Evolutionary conservation across 1,140 invertebrate species (phyloP).

Genomic region (Papilio helenus): DNA sequence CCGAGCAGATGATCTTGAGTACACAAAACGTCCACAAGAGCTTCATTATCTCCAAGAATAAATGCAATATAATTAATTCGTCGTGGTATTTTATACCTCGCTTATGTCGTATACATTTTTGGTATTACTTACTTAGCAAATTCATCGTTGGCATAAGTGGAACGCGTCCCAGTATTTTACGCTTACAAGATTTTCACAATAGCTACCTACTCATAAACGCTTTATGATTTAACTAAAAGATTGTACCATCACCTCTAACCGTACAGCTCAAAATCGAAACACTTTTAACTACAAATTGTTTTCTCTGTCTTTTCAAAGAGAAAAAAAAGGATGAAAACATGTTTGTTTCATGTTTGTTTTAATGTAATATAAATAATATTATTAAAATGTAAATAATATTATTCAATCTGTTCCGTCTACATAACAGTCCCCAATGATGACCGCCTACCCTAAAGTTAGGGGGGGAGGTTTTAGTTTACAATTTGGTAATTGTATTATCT

Average conservation of each 20-base stretch:
- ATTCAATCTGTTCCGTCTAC: no score
- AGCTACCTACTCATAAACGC: background rate
- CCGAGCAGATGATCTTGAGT: constrained; percentile 42
- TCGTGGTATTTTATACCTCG: constrained; percentile 61
- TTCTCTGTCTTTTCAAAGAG: no score
- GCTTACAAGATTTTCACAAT: constrained; percentile 44
- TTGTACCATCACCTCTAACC: background rate
- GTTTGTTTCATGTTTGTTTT: no score
- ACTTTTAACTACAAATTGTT: no score
- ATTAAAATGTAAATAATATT: no score
- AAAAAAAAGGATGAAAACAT: no score
- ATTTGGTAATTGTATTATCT: no score
- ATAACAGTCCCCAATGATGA: no score
- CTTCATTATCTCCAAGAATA: constrained; percentile 58
- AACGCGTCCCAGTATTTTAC: constrained; percentile 54
- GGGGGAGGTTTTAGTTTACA: no score
- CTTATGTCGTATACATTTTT: constrained; percentile 53
- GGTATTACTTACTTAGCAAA: constrained; percentile 51
- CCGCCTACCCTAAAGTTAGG: no score
- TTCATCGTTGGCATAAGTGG: constrained; percentile 40
- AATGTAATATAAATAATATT: no score
- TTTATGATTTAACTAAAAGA: background rate
- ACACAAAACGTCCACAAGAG: constrained; percentile 50
- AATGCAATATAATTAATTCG: constrained; percentile 44
- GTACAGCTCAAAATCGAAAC: background rate